Base-by-base conservation (phyloP, 1,140 invertebrate species). In the Rhizoglyphus robini region DNA sequence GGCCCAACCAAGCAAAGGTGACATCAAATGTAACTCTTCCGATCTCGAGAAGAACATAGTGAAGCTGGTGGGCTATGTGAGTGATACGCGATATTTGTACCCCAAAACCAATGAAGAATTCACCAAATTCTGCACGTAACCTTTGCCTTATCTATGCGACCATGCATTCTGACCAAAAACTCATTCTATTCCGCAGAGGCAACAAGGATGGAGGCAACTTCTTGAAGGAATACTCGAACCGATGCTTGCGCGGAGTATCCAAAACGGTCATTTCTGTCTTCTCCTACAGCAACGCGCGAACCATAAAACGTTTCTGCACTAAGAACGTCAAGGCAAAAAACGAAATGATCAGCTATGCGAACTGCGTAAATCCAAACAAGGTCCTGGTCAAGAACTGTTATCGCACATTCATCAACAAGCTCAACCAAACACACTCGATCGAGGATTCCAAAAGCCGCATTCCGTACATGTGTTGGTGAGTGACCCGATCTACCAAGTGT, bases 281-380 rank as follows among this genome's bases (percentile, higher is more conserved):
- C 20, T 5, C 51, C 23, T 54, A 54, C 51, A 54, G 51, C 20
- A 8, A 5, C 51, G 15, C 8, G 8, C 51, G 51, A 15, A 54
- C 8, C 23, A 5, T 8, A 5, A 25, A 32, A 32, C 51, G 51
- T 27, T 54, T 27, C 20, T 54, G 51, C 20, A 20, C 15, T 8
- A 54, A 25, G 31, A 54, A 54, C 15, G 51, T 5, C 8, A 54
- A 54, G 31, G 8, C 51, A 8, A 25, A 32, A 25, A 20, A 5
- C 31, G 51, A 54, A 32, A 54, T 54, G 51, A 54, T 54, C 8
- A 27, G 23, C 51, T 54, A 8, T 20, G 51, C 51, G 23, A 54
- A 54, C 8, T 54, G 51, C 20, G 51, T 54, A 25, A 54, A 54
- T 54, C 51, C 51, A 54, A 54, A 54, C 51, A 54, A 54, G 20